phyloP scores from a whole-genome alignment of 2,113 vertebrate species.

The Cephalopholis sonnerati region DNA sequence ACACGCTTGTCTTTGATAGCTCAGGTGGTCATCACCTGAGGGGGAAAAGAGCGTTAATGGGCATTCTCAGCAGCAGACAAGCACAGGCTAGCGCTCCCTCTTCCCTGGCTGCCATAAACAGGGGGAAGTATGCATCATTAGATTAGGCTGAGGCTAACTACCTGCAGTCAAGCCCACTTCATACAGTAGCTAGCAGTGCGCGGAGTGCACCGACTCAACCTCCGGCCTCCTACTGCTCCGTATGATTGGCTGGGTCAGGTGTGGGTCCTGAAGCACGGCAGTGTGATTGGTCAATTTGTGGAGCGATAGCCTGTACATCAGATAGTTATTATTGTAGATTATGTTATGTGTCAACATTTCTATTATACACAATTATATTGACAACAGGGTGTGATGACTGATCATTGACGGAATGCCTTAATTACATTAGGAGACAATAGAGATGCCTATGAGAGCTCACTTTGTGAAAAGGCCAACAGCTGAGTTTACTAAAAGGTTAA shows the following conservation, averaged over 20 bases:
- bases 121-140: slow-evolving; percentile 78
- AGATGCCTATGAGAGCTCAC: slow-evolving; percentile 6
- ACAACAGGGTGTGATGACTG: background rate
- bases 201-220: slow-evolving; percentile 23
- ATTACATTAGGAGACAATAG: slow-evolving; percentile 33
- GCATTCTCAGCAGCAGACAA: slow-evolving; percentile 81
- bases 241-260: slow-evolving; percentile 20
- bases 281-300: slow-evolving; percentile 35
- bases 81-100: slow-evolving; percentile 76
- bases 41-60: slow-evolving; percentile 78
- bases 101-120: slow-evolving; percentile 72
- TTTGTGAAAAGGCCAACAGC: background rate
- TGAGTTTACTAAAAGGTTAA: background rate
- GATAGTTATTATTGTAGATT: slow-evolving; percentile 22
- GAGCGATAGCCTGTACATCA: background rate
- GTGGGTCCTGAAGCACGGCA: background rate
- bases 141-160: slow-evolving; percentile 65
- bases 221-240: background rate
- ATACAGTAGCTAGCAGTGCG: slow-evolving; percentile 60
- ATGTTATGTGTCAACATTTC: slow-evolving; percentile 22
- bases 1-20: slow-evolving; percentile 81
- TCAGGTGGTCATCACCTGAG: slow-evolving; percentile 85
- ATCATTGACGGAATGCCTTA: slow-evolving; percentile 17
- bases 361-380: slow-evolving; percentile 14
- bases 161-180: slow-evolving; percentile 61